These are phyloP conservation scores for Pachydiplax longipennis DNA, from an alignment of 2,888 invertebrate genomes.

Conservation along the genomic window DNA sequence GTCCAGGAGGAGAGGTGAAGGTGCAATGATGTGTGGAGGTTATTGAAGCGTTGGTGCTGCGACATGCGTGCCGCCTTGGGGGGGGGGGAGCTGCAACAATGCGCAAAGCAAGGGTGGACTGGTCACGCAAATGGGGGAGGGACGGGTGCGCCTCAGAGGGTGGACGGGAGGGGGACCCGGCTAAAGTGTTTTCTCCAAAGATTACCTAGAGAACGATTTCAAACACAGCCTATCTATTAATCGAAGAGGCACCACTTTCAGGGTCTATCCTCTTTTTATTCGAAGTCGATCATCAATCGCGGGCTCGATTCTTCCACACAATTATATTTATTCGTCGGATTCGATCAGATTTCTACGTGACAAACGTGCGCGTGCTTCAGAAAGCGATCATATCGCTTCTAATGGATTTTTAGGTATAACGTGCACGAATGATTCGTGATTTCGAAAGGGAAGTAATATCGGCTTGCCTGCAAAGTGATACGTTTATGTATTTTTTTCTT, in stretches of 20 bases:
- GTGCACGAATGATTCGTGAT: not conserved
- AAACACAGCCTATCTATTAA: not conserved
- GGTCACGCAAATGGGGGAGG: not conserved
- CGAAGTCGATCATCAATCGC: not conserved
- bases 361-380: not conserved
- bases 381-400: not conserved
- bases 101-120: not conserved
- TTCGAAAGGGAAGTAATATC: too few species aligned
- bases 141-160: not conserved
- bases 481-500: too few species aligned
- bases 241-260: not conserved
- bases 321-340: not conserved
- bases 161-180: not conserved
- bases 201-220: not conserved
- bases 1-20: not conserved
- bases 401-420: not conserved
- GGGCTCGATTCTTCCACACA: not conserved
- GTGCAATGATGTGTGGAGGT: constrained; percentile 22
- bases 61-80: not conserved
- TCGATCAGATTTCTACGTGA: not conserved
- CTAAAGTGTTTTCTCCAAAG: not conserved
- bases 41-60: constrained; percentile 2
- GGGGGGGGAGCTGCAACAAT: not conserved
- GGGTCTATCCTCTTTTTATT: too few species aligned
- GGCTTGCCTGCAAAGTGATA: too few species aligned